Base-by-base conservation (phyloP, 2,797 vertebrate species). In the Chelidonichthys spinosus region DNA sequence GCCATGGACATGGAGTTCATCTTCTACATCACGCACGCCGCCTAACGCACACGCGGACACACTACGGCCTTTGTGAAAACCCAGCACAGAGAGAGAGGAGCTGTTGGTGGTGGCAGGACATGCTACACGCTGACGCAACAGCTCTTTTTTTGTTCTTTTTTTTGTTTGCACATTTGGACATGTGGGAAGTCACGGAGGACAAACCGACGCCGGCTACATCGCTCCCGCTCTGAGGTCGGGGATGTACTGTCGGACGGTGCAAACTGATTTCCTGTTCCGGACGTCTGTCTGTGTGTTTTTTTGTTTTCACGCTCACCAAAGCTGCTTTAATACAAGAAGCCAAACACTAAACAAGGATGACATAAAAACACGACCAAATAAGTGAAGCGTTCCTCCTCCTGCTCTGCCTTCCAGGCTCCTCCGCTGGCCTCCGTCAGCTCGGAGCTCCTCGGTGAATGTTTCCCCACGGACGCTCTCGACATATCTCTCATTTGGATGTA, bases 1-100 rank as follows among this genome's bases (percentile, higher is more conserved):
- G 93, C 96, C 50, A 62, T 97, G 90, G 96, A 97, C 89, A 95
- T 99, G 90, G 98, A 99, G 90, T 94, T 99, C 74, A 39, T 95
- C 58, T 98, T 99, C 93, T 99, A 95, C 93, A 95, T 99, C 90
- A 93, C 91, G 35, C 95, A 97, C 78, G 89, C 85, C 70, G 90
- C 97, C 68, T 94, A 73, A 92, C 4, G 10, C 60, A 46, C 66
- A 65, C 4, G 0, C 58, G 56, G 50, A 59, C 54, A 52, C 18
- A 42, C 40, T 3, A 43, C 10, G 25, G 25, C 25, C 1, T 25
- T 25, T 25, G 10, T 43, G 42, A 6, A 43, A 13, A 11, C 40
- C 11, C 40, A 11, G 11, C 40, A 42, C 40, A 42, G 49, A 65
- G 60, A 61, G 7, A 7, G 37, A 47, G 58, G 17, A 17, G 76